phyloP scores from a whole-genome alignment of 2,113 vertebrate genomes.

The Isurus oxyrinchus region DNA sequence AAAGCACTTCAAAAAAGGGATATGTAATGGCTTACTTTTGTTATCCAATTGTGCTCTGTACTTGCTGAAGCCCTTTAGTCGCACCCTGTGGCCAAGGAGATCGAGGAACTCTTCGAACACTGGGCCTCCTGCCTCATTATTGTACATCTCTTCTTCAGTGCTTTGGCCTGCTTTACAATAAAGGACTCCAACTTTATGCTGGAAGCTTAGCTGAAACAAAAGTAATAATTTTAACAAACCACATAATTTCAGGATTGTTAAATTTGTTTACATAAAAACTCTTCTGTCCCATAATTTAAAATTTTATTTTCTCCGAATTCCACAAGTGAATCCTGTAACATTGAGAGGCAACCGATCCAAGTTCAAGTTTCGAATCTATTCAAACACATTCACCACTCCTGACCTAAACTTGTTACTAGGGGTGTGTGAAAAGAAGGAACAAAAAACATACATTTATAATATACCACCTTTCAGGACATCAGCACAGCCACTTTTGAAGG shows the following conservation, averaged over 20 bases:
- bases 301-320: not conserved
- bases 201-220: slow-evolving; percentile 86
- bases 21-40: slow-evolving; percentile 72
- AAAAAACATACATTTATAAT: not conserved
- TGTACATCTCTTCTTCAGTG: slow-evolving; percentile 98
- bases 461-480: not conserved
- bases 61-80: slow-evolving; percentile 90
- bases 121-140: slow-evolving; percentile 84
- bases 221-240: slow-evolving; percentile 6
- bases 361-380: not conserved
- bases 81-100: slow-evolving; percentile 88
- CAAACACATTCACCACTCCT: not conserved
- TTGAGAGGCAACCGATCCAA: not conserved
- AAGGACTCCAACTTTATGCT: slow-evolving; percentile 93
- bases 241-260: not conserved
- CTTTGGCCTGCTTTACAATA: slow-evolving; percentile 94
- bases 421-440: not conserved
- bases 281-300: not conserved
- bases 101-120: slow-evolving; percentile 93
- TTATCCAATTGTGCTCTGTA: slow-evolving; percentile 96
- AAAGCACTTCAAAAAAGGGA: not conserved
- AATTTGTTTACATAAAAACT: not conserved
- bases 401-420: not conserved
- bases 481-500: not conserved
- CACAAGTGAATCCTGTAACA: not conserved